Percentiles rank a stretch among this genome's conserved stretches.
Conservation (phyloP, 2,113 vertebrate genomes). For the Leucoraja erinaceus region DNA sequence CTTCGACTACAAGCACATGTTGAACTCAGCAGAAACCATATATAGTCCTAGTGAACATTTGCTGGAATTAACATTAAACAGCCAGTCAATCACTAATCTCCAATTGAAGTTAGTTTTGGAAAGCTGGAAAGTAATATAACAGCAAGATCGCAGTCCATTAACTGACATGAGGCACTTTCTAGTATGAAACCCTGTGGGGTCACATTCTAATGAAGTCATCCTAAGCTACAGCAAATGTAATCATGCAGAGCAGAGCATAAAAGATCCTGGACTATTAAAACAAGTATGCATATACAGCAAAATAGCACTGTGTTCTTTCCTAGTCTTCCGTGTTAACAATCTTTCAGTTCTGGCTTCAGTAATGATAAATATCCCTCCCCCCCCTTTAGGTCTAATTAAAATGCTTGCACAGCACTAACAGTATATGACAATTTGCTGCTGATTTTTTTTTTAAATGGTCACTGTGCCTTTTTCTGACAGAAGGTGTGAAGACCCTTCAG, state of each 20-base stretch:
- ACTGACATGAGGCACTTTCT: not conserved
- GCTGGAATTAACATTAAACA: not conserved
- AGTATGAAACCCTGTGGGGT: slow-evolving; percentile 27
- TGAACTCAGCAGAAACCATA: not conserved
- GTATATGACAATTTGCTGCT: not conserved
- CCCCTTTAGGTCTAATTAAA: not conserved
- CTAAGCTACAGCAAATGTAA: not conserved
- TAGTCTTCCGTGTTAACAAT: not conserved
- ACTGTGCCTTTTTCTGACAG: not conserved
- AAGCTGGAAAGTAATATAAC: not conserved
- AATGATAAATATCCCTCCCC: not conserved
- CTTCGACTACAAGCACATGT: not conserved
- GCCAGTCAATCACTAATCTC: not conserved
- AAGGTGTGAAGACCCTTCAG: not conserved
- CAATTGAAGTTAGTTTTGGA: not conserved
- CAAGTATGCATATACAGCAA: not conserved
- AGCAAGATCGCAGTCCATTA: not conserved
- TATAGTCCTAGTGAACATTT: not conserved
- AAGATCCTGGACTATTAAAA: not conserved
- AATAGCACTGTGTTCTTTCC: not conserved
- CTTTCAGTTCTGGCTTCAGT: not conserved
- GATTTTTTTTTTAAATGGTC: not conserved
- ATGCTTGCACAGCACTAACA: not conserved
- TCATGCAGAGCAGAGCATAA: not conserved
- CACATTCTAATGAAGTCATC: slow-evolving; percentile 17